Evolutionary conservation across 2,113 vertebrate genomes (phyloP).

Genomic region (Hippocampus mohnikei): DNA sequence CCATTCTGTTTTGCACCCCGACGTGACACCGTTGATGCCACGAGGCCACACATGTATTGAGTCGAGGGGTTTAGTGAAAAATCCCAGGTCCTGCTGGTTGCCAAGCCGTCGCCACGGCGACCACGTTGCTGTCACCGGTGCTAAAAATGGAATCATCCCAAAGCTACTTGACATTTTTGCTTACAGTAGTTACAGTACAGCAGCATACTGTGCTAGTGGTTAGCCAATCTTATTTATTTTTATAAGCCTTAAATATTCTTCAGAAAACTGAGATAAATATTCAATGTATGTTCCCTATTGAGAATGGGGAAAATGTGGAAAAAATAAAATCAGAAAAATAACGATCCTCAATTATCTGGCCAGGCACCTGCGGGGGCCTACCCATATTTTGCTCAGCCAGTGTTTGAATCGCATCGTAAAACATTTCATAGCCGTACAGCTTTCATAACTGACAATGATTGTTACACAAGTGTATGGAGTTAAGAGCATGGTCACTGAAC

Average conservation of each 20-base stretch:
- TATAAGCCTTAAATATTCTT: background rate
- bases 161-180: background rate
- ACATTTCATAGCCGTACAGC: too few relatives aligned
- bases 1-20: background rate
- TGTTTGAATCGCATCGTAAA: too few relatives aligned
- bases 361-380: too few relatives aligned
- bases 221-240: background rate
- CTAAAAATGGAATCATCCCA: background rate
- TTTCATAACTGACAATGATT: too few relatives aligned
- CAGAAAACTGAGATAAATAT: too few relatives aligned
- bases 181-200: background rate
- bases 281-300: too few relatives aligned
- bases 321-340: too few relatives aligned
- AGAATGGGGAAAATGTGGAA: too few relatives aligned
- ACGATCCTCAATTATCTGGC: too few relatives aligned
- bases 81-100: constrained; percentile 36
- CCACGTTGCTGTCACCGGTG: constrained; percentile 14
- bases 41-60: constrained; percentile 31
- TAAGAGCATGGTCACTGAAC: too few relatives aligned
- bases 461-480: too few relatives aligned
- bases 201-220: background rate
- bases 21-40: background rate
- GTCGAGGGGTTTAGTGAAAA: constrained; percentile 16
- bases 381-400: too few relatives aligned
- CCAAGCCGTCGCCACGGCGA: constrained; percentile 43